Evolutionary conservation across 2,888 invertebrate genomes (phyloP).

Genomic region (Lathronympha strigana): DNA sequence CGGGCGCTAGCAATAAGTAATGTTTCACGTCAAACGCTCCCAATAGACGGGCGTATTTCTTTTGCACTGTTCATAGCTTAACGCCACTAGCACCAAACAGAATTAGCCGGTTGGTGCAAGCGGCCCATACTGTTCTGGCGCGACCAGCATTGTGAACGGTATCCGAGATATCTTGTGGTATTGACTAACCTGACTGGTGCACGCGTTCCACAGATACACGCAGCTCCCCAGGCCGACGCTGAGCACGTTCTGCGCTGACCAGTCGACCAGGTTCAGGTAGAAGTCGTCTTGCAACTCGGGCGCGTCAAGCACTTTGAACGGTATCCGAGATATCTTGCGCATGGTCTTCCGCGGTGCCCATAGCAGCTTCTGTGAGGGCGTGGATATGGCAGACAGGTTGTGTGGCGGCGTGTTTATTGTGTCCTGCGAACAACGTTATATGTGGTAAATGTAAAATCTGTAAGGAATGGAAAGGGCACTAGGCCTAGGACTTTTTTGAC

Average conservation of each 20-base stretch:
- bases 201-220: conserved; percentile 99
- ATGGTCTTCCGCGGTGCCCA: conserved; percentile 99
- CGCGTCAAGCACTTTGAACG: conserved; percentile 98
- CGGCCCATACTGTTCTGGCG: not conserved
- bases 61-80: no score
- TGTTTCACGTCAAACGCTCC: no score
- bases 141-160: not conserved
- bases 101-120: not conserved
- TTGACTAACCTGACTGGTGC: conserved; percentile 94
- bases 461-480: no score
- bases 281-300: conserved; percentile 99
- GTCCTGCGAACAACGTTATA: conserved; percentile 82
- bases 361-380: conserved; percentile 96
- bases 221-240: conserved; percentile 99
- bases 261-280: conserved; percentile 99
- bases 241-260: conserved; percentile 99
- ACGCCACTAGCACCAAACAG: not conserved
- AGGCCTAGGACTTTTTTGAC: no score
- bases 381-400: conserved; percentile 97
- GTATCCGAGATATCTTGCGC: conserved; percentile 98
- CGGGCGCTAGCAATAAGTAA: no score
- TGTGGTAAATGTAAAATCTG: not conserved
- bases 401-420: conserved; percentile 94
- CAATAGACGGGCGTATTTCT: no score
- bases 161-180: not conserved